phyloP scores from a whole-genome alignment of 2,797 vertebrate species.

The Pampus argenteus region DNA sequence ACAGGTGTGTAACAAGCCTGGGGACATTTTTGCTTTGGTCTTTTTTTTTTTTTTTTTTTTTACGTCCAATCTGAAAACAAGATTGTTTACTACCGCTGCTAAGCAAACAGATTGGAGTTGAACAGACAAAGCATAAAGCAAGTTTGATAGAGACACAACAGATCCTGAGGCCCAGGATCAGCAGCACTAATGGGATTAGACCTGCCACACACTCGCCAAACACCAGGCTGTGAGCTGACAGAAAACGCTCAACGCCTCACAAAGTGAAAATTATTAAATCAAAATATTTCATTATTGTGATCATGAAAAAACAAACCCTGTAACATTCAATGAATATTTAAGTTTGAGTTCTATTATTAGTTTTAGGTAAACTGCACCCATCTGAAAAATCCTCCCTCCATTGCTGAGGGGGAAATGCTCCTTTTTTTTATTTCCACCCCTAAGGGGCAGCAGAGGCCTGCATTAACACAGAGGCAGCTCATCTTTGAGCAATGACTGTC shows the following conservation, averaged over 20 bases:
- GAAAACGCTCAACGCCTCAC: conserved; percentile 14
- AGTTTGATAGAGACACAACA: conserved; percentile 71
- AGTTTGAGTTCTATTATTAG: neutral
- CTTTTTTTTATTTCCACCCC: conserved; percentile 64
- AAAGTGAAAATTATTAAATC: neutral
- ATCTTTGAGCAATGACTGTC: conserved; percentile 40
- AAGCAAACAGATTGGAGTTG: conserved; percentile 41
- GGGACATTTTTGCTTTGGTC: conserved; percentile 21
- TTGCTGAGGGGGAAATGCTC: neutral
- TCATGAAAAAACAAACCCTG: conserved; percentile 17
- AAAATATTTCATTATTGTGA: conserved; percentile 11
- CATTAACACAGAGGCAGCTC: conserved; percentile 46
- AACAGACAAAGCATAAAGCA: conserved; percentile 54
- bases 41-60: conserved; percentile 27
- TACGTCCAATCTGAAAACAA: conserved; percentile 45
- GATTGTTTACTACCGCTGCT: conserved; percentile 54
- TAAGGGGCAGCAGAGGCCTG: conserved; percentile 85
- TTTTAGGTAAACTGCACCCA: neutral
- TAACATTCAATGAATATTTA: conserved; percentile 2
- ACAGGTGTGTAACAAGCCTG: conserved; percentile 12
- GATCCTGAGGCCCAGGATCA: conserved; percentile 63
- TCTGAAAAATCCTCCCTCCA: neutral
- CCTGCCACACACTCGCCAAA: conserved; percentile 36
- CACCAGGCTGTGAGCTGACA: conserved; percentile 19
- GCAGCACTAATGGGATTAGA: conserved; percentile 74